A percentile compares a stretch with the other conserved stretches of the same genome.
Conservation (phyloP, 2,888 invertebrate genomes). For the Sipha maydis region DNA sequence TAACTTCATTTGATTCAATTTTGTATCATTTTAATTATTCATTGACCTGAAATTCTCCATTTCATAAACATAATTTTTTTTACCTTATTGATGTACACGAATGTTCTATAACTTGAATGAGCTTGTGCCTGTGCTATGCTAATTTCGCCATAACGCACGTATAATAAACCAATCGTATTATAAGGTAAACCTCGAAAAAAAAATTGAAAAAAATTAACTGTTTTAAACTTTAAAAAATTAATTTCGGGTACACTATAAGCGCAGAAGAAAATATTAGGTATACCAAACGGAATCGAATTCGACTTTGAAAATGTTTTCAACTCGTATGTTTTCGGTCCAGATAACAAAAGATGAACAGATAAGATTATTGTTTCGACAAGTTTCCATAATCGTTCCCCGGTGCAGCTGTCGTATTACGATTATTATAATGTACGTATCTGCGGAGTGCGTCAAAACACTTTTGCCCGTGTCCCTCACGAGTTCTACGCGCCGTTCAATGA, state of each 20-base stretch:
- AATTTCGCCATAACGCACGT: not conserved
- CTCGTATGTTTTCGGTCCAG: too few species aligned
- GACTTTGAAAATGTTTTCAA: too few species aligned
- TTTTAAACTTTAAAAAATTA: too few species aligned
- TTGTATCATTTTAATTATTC: not conserved
- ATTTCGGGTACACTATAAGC: too few species aligned
- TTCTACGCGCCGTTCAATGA: not conserved
- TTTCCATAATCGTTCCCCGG: not conserved
- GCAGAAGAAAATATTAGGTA: too few species aligned
- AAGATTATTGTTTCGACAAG: not conserved
- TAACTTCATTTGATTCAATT: not conserved
- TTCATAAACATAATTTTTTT: not conserved
- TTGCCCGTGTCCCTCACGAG: not conserved
- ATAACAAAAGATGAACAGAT: not conserved
- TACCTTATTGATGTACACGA: not conserved
- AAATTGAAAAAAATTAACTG: too few species aligned
- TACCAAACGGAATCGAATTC: too few species aligned
- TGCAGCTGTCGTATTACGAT: not conserved
- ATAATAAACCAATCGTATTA: not conserved
- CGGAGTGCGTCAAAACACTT: not conserved
- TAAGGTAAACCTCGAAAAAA: too few species aligned
- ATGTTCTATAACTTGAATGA: not conserved
- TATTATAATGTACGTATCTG: not conserved
- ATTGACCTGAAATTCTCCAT: not conserved
- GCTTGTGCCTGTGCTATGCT: not conserved